These are phyloP conservation scores for Trididemnum nubilum DNA, from an alignment of 23 tunicate genomes.

Conservation along the genomic window DNA sequence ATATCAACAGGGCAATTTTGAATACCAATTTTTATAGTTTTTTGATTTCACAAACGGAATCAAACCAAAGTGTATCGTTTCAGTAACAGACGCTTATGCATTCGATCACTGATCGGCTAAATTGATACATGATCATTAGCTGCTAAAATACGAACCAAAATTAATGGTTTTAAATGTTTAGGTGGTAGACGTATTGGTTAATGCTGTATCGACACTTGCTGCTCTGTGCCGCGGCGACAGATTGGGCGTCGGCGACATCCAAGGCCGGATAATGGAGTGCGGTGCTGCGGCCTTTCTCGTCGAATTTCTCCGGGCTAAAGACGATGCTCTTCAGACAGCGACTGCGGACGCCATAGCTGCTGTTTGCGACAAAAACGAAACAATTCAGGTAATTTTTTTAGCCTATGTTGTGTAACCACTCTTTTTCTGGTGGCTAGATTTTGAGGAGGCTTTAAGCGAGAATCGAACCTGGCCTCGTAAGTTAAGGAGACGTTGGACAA, in stretches of 20 bases:
- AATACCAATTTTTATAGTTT: too few species aligned
- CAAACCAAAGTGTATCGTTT: too few species aligned
- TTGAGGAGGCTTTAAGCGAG: background rate
- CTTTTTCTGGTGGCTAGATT: too few species aligned
- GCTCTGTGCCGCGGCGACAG: slow-evolving; percentile 71
- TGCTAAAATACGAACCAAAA: too few species aligned
- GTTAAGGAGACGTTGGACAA: background rate
- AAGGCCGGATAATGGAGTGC: slow-evolving; percentile 62
- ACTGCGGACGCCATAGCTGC: slow-evolving; percentile 80
- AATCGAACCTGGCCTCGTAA: too few species aligned
- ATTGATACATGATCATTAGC: too few species aligned
- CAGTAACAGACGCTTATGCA: too few species aligned
- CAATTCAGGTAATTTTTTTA: slow-evolving; percentile 61
- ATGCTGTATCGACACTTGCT: slow-evolving; percentile 64
- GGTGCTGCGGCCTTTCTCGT: slow-evolving; percentile 63
- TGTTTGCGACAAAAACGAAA: slow-evolving; percentile 51
- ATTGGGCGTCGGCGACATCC: slow-evolving; percentile 54
- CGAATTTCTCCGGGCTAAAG: slow-evolving; percentile 61
- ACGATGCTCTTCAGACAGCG: slow-evolving; percentile 73
- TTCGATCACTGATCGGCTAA: too few species aligned
- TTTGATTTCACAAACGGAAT: too few species aligned
- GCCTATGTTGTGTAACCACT: too few species aligned
- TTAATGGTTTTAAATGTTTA: too few species aligned
- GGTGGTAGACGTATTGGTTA: slow-evolving; percentile 82
- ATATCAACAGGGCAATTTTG: too few species aligned